Conservation (phyloP, 2,888 invertebrate species). For the Oasisia sp. region DNA sequence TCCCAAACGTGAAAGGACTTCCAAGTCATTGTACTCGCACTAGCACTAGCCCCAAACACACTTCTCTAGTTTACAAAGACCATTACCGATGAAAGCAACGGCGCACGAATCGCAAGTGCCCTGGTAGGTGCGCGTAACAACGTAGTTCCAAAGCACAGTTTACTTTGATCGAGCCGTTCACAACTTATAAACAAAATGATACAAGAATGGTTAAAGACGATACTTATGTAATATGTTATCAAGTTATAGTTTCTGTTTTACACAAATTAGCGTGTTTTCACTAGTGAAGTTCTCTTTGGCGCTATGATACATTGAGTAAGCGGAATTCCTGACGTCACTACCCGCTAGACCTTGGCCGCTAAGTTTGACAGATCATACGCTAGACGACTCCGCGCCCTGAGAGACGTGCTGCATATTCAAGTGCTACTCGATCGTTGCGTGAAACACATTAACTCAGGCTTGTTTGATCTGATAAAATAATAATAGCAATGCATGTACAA, state of each 20-base stretch:
- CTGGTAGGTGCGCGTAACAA: neutral
- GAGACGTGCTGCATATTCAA: neutral
- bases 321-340: neutral
- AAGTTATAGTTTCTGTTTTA: neutral
- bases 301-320: neutral
- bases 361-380: slow-evolving; percentile 9
- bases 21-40: neutral
- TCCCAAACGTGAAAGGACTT: slow-evolving; percentile 13
- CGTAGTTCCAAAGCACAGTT: neutral
- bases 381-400: neutral
- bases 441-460: neutral
- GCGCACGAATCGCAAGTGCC: slow-evolving; percentile 1
- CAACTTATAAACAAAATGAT: neutral
- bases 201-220: neutral
- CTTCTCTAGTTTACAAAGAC: slow-evolving; percentile 6
- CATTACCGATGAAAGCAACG: slow-evolving; percentile 13
- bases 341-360: slow-evolving; percentile 8
- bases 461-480: neutral
- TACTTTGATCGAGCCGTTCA: neutral
- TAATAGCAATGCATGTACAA: neutral
- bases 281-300: neutral
- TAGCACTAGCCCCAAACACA: slow-evolving; percentile 12
- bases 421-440: neutral
- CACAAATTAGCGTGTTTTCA: neutral
- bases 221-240: neutral